phyloP scores from a whole-genome alignment of 1,140 invertebrate genomes.

The Aethina tumida region DNA sequence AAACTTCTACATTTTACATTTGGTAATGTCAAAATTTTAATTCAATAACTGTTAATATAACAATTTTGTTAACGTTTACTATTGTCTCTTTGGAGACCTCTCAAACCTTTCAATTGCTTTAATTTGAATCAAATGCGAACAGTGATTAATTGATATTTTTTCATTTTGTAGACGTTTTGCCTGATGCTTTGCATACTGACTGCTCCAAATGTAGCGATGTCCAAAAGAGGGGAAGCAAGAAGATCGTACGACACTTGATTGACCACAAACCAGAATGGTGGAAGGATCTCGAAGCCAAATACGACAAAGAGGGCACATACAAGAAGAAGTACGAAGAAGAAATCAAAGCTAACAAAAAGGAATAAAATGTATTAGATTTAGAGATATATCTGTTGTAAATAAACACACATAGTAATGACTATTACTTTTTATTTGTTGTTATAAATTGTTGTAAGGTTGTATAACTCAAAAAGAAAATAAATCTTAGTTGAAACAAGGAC shows the following conservation, averaged over 20 bases:
- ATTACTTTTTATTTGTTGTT: constrained; percentile 2
- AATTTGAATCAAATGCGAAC: too few relatives aligned
- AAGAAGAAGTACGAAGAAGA: constrained; percentile 31
- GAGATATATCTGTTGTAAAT: constrained; percentile 5
- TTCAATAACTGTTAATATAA: too few relatives aligned
- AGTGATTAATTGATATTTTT: too few relatives aligned
- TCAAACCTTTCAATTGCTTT: too few relatives aligned
- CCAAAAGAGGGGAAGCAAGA: constrained; percentile 53
- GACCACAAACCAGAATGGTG: constrained; percentile 42
- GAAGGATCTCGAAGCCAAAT: constrained; percentile 45
- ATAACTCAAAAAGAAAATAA: constrained; percentile 53
- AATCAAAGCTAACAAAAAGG: constrained; percentile 19
- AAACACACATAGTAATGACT: constrained; percentile 2
- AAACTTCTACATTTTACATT: too few relatives aligned
- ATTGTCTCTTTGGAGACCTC: too few relatives aligned
- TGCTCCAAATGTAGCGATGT: constrained; percentile 56
- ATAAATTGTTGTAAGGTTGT: constrained; percentile 43
- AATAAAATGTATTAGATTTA: constrained; percentile 12
- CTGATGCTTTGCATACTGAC: constrained; percentile 54
- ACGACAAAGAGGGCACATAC: constrained; percentile 45
- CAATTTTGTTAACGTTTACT: too few relatives aligned
- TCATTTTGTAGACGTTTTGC: constrained; percentile 38
- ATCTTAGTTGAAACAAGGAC: neutral
- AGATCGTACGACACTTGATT: constrained; percentile 50
- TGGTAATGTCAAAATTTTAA: too few relatives aligned